Percentiles rank a stretch among this genome's conserved stretches.
These are phyloP conservation scores for Cheilosia urbana DNA, from an alignment of 2,888 invertebrate species.

Conservation along the genomic window DNA sequence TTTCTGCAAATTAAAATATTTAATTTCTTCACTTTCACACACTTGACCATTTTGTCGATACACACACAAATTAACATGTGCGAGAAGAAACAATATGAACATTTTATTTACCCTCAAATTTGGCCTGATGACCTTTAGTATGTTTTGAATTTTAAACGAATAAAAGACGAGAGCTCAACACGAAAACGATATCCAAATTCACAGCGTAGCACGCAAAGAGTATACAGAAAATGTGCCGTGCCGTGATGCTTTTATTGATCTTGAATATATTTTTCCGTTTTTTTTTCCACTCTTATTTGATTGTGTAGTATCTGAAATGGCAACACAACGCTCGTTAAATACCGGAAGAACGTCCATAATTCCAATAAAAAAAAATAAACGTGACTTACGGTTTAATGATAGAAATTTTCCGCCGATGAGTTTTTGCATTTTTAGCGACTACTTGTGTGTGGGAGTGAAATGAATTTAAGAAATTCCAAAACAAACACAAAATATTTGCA, in stretches of 20 bases:
- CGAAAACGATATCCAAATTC: not conserved
- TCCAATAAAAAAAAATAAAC: constrained; percentile 13
- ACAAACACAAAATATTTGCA: constrained; percentile 29
- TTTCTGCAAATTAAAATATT: not conserved
- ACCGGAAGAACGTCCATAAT: constrained; percentile 43
- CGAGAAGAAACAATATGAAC: not conserved
- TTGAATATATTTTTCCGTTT: not conserved
- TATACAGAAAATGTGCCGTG: constrained; percentile 9
- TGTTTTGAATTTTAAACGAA: constrained; percentile 64
- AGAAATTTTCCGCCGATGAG: constrained; percentile 5
- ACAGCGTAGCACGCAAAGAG: not conserved
- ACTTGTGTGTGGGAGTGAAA: constrained; percentile 5
- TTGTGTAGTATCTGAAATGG: constrained; percentile 19
- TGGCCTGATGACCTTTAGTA: constrained; percentile 67
- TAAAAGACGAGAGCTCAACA: constrained; percentile 8
- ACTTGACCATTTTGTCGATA: not conserved
- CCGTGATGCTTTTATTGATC: constrained; percentile 18
- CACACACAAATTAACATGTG: constrained; percentile 1
- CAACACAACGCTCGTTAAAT: constrained; percentile 26
- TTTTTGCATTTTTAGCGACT: not conserved
- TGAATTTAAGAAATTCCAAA: constrained; percentile 14
- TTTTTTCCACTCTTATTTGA: constrained; percentile 4
- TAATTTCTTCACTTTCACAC: constrained; percentile 5
- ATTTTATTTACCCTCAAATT: constrained; percentile 18
- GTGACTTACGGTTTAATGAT: constrained; percentile 19